These are phyloP conservation scores for Melipona quadrifasciata DNA, from an alignment of 1,140 invertebrate genomes.

Conservation along the genomic window DNA sequence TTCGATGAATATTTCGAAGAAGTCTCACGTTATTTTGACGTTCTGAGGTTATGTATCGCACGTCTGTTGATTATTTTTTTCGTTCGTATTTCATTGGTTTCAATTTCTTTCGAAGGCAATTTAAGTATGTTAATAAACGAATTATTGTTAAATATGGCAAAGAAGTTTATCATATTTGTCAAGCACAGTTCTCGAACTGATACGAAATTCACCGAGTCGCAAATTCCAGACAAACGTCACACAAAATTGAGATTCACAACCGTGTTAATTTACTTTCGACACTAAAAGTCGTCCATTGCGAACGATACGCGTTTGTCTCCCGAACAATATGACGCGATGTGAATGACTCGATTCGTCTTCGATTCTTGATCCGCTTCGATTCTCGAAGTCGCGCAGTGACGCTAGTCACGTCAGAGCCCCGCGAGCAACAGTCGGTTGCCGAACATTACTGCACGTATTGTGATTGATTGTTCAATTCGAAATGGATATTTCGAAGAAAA, in stretches of 20 bases:
- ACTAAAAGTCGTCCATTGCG: neutral
- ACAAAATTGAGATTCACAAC: constrained; percentile 24
- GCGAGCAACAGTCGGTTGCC: constrained; percentile 9
- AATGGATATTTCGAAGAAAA: constrained; percentile 16
- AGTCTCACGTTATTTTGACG: neutral
- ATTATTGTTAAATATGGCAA: no score
- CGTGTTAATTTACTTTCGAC: neutral
- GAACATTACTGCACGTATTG: constrained; percentile 51
- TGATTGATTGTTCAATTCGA: neutral
- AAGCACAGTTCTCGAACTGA: neutral
- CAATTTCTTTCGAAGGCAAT: neutral
- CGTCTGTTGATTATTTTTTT: neutral
- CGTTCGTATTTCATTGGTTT: neutral
- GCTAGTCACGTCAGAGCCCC: neutral
- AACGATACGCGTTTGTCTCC: neutral
- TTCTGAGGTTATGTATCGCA: neutral
- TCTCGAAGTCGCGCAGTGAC: neutral
- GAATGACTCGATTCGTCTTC: neutral
- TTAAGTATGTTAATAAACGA: no score
- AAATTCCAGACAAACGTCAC: neutral
- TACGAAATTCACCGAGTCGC: neutral
- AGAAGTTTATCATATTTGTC: no score
- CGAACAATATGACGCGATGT: neutral
- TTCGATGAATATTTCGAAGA: constrained; percentile 9
- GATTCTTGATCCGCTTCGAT: neutral